Conservation (phyloP, 2,888 invertebrate genomes). For the Macrophya annulata region DNA sequence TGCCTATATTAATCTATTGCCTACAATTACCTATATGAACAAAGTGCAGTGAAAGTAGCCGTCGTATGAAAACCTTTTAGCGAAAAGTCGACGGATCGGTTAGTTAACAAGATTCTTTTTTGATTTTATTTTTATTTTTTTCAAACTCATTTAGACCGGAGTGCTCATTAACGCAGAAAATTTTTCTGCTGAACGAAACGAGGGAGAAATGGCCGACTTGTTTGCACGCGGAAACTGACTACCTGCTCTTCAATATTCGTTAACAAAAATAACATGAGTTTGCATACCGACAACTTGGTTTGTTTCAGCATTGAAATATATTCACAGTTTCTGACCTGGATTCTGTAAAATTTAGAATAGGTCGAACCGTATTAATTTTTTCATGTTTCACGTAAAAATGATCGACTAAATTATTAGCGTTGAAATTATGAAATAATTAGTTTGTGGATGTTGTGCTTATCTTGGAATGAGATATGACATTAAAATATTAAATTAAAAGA, state of each 20-base stretch:
- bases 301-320: neutral
- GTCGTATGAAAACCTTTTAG: neutral
- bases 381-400: too few relatives aligned
- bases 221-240: neutral
- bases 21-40: neutral
- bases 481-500: neutral
- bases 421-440: neutral
- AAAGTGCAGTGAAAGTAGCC: neutral
- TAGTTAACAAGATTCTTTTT: neutral
- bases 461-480: neutral
- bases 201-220: neutral
- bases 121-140: too few relatives aligned
- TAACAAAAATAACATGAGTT: neutral
- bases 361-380: neutral
- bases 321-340: neutral
- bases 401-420: neutral
- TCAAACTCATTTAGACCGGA: conserved; percentile 2
- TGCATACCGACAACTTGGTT: neutral
- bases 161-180: conserved; percentile 3
- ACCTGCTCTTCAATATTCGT: neutral
- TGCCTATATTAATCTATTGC: neutral
- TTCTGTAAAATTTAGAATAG: neutral
- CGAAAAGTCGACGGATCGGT: neutral
- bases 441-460: neutral
- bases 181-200: neutral